Evolutionary conservation across 2,888 invertebrate genomes (phyloP), one percentile per base, ranked within the genome.

Genomic region (Mesorhabditis sp.): DNA sequence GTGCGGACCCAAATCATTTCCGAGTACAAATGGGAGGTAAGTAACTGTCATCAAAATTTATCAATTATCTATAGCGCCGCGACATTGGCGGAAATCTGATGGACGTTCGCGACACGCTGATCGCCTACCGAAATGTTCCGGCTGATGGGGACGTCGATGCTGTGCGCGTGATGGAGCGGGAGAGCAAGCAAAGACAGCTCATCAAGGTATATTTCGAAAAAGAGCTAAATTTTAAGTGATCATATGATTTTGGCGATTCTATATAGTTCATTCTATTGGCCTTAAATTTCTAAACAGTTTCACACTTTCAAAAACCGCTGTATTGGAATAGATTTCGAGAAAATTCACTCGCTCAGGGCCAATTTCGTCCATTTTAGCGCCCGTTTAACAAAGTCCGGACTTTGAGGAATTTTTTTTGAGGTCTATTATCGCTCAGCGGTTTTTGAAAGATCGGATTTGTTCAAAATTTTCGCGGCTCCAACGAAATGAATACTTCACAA

Each of bases 1-100:
- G 78, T 79, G 15, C 76, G 77, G 41, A 79, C 81, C 4, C 76
- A 76, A 67, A 67, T 71, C 62, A 70, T 83, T 5, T 74, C 78
- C 72, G 82, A 82, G 62, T 82, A 82, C 75, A 82, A 80, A 66
- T 78, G 78, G 74, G 80, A 82, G 58, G 76, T 74, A 45, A 73
- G 66, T 63, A 15, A 63, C 28, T 2, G 13, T 5, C 6, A 42
- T 2, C 15, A n/a, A 69, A 61, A 43, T 10, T 3, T 10, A 15
- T 58, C 10, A 13, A 44, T 66, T 2, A 41, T 43, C 41, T 71
- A 45, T 42, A 76, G 74, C 67, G 70, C 10, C 72, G 71, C 28
- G 45, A 65, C 13, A 63, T 72, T 4, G 68, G 70, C 15, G 75
- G 74, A 4, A 68, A 77, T 43, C 74, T 82, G 58, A 69, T 83